Evolutionary conservation across 37 sponge, comb jelly and placozoan species (phyloP), one percentile per base, ranked within the genome.

Genomic region (Axinella damicornis): DNA sequence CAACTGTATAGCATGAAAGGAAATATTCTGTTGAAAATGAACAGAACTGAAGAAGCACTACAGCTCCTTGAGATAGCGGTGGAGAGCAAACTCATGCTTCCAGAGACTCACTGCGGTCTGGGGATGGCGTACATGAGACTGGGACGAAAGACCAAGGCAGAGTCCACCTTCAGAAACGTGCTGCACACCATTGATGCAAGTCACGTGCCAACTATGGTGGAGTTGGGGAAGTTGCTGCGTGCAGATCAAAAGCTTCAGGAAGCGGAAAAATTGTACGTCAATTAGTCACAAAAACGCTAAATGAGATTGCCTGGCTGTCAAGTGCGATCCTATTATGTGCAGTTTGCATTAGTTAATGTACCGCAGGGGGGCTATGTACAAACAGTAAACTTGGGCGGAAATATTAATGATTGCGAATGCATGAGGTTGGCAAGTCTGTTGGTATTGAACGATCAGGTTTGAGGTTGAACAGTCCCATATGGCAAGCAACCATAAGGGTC

Each of bases 61-160:
- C 34, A 66, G 19, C 34, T 53, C 5, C 22, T 81, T 32, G 58
- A 81, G 24, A 27, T 57, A 5, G 69, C 81, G 0, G 57, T 69
- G 36, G 14, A 69, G 33, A 69, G 31, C 31, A 24, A 24, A 11
- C 21, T 70, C 16, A 9, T 9, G 9, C 14, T 34, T n/a, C 36
- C 71, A 30, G 70, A 81, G 1, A 19, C 34, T 2, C 35, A 58
- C 38, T 69, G 57, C 38, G 52, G 69, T 58, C 70, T 81, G 25
- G 81, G 81, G 13, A 11, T 81, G 70, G 35, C 57, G 2, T 81
- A 81, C 76, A 34, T 67, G 68, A 34, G 33, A 34, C 11, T 31
- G 28, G 68, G 68, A 11, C 33, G 2, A 11, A 30, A 19, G 68
- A 34, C 33, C 2, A 67, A 67, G 68, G 68, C 68, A 2, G 68